Percentiles rank a stretch among this genome's conserved stretches.
Evolutionary conservation across 2,113 vertebrate species (phyloP).

Genomic region (Gnathonemus echidnorhynchus): DNA sequence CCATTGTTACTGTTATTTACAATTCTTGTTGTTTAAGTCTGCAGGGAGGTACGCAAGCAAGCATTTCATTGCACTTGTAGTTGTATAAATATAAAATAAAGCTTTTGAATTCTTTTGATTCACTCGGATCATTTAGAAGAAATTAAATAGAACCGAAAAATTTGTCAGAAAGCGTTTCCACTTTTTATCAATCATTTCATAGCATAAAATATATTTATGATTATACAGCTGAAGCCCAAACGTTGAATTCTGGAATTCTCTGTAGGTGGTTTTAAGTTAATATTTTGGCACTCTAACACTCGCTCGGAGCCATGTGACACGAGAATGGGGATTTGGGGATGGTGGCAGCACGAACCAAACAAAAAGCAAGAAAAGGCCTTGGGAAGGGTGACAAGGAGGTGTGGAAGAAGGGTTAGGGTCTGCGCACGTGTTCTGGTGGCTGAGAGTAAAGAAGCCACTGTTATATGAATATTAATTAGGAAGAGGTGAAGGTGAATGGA

Average conservation of each 20-base stretch:
- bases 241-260: background rate
- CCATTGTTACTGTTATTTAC: background rate
- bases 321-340: background rate
- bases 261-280: background rate
- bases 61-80: background rate
- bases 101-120: background rate
- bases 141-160: background rate
- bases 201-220: background rate
- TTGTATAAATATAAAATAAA: background rate
- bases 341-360: background rate
- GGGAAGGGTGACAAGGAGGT: background rate
- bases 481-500: background rate
- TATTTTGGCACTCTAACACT: background rate
- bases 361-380: background rate
- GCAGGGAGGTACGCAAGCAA: background rate
- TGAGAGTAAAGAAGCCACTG: background rate
- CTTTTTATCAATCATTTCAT: background rate
- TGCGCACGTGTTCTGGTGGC: background rate
- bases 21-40: background rate
- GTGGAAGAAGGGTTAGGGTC: background rate
- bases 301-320: background rate
- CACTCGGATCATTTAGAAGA: background rate
- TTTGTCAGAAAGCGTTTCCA: background rate
- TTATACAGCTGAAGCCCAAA: background rate
- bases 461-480: background rate